Evolutionary conservation across 2,113 vertebrate genomes (phyloP).

Genomic region (Xyrauchen texanus): DNA sequence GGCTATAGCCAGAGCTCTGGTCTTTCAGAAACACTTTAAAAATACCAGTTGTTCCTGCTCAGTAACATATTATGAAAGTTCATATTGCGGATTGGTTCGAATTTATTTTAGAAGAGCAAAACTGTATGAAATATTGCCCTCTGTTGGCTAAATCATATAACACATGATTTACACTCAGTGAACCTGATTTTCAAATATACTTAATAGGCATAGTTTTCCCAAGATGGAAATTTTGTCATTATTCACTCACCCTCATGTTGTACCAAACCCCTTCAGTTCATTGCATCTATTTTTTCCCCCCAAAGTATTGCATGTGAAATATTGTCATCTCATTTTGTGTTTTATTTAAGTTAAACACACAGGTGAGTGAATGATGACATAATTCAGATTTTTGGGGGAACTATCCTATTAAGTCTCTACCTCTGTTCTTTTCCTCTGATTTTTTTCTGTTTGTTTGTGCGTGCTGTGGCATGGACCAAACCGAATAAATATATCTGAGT

Average conservation of each 20-base stretch:
- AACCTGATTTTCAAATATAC: too few relatives aligned
- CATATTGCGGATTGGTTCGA: neutral
- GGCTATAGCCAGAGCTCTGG: neutral
- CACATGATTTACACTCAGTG: neutral
- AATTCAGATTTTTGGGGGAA: too few relatives aligned
- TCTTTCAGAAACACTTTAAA: neutral
- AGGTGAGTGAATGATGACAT: too few relatives aligned
- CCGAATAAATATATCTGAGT: slow-evolving; percentile 74
- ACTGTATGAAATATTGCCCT: slow-evolving; percentile 48
- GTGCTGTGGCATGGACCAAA: slow-evolving; percentile 79
- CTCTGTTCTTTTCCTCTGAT: slow-evolving; percentile 27
- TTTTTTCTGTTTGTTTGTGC: slow-evolving; percentile 58
- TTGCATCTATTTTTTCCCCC: too few relatives aligned
- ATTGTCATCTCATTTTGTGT: too few relatives aligned
- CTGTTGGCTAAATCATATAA: slow-evolving; percentile 46
- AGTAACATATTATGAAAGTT: neutral
- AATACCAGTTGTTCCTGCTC: neutral
- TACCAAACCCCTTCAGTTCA: too few relatives aligned
- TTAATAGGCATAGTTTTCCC: too few relatives aligned
- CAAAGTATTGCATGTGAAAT: too few relatives aligned
- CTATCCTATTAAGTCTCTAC: neutral
- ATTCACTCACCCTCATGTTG: too few relatives aligned
- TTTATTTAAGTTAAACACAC: too few relatives aligned
- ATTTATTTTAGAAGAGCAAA: neutral
- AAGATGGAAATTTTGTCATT: too few relatives aligned